Evolutionary conservation across 92 coral and sea anemone genomes (phyloP), one percentile per base, ranked within the genome.

Genomic region (Bergia puertoricense): DNA sequence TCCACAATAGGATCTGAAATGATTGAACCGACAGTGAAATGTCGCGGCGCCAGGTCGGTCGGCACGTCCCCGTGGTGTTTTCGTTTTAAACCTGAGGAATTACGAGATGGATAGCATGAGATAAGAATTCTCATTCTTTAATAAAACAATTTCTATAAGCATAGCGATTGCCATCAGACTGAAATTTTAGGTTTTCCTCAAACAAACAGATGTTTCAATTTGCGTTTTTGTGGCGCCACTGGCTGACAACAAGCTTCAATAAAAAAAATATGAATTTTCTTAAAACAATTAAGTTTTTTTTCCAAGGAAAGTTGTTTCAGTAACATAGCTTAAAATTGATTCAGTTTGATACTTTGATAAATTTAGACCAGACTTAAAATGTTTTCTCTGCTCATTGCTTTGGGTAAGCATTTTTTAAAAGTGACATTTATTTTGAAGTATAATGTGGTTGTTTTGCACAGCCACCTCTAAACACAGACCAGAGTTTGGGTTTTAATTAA

Each of bases 41-140:
- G 84, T 74, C 89, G 89, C 38, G 86, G 90, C 39, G 81, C 62
- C 43, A 81, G 9, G n/a, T 94, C 95, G 15, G 82, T 36, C 22
- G 72, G 85, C 62, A 88, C 57, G 40, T 94, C 95, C 42, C 80
- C 78, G 8, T 92, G 88, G 50, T 77, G 90, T 73, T 92, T 91
- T 80, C 98, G 88, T 81, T 94, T 94, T 66, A 94, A 41, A 65
- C 91, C 98, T 94, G 81, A 42, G 85, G 48, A 76, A 51, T 81
- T 69, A 62, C 20, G 69, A 62, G 3, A 62, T 7, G 30, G 69
- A 62, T 62, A 62, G 8, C 6, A 20, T 69, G 37, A 81, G 41
- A 73, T 75, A 30, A 40, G 36, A 74, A 41, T 73, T 56, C 66
- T 57, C 42, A 85, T 76, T 82, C 88, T 66, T 56, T 40, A 77